A percentile compares a stretch with the other conserved stretches of the same genome.
Evolutionary conservation across 2,888 invertebrate genomes (phyloP).

Genomic region (Crematogaster levior): DNA sequence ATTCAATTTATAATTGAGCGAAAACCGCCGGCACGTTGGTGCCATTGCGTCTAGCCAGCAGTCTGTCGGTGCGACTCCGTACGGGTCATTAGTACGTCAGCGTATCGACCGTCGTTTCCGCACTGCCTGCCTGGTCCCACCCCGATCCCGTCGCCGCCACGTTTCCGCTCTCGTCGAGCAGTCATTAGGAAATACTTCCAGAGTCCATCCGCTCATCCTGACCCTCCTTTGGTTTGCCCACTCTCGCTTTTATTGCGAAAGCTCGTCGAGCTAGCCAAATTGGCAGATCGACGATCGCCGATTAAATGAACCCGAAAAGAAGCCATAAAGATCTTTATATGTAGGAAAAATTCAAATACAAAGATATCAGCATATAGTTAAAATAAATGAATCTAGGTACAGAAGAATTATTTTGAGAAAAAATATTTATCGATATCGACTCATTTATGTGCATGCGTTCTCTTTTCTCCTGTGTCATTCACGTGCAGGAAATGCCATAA

Average conservation of each 20-base stretch:
- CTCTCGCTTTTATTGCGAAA: conserved; percentile 50
- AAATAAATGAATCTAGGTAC: not conserved
- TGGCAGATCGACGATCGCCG: conserved; percentile 8
- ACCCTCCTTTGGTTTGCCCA: conserved; percentile 60
- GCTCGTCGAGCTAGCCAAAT: conserved; percentile 23
- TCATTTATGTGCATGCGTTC: not conserved
- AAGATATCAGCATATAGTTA: not conserved
- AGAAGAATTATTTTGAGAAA: not conserved
- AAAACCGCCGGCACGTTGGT: conserved; percentile 80
- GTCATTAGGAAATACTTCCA: conserved; percentile 84
- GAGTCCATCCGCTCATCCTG: conserved; percentile 80
- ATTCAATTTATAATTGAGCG: conserved; percentile 85
- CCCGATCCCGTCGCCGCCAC: conserved; percentile 51
- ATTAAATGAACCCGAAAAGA: not conserved
- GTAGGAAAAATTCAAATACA: conserved; percentile 2
- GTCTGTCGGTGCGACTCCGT: conserved; percentile 82
- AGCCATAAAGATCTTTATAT: not conserved
- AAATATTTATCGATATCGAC: not conserved
- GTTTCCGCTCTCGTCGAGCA: conserved; percentile 60
- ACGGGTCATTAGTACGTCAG: conserved; percentile 84
- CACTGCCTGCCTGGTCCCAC: conserved; percentile 38
- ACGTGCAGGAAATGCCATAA: conserved; percentile 59
- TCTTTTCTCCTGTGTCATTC: conserved; percentile 29
- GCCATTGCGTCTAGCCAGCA: conserved; percentile 84
- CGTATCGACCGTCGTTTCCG: conserved; percentile 81